Conservation (phyloP, 2,113 vertebrate genomes). For the Stigmatopora argus region DNA sequence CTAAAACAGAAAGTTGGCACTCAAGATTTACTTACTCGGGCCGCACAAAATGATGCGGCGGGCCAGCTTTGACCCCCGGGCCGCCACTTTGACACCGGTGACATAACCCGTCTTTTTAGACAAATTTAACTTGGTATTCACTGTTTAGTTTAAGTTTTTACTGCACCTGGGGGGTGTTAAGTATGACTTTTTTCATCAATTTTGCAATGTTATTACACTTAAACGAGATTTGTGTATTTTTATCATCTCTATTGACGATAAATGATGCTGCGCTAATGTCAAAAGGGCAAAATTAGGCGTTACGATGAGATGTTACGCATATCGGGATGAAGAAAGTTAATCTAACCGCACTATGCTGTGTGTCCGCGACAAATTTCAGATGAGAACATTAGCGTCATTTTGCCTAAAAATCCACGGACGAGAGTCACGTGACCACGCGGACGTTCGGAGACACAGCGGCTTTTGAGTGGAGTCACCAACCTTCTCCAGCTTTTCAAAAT, state of each 20-base stretch:
- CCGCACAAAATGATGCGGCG: too few relatives aligned
- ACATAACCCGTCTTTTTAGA: too few relatives aligned
- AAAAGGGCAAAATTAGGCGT: not conserved
- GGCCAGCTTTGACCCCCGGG: too few relatives aligned
- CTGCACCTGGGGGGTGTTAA: too few relatives aligned
- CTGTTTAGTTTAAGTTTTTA: not conserved
- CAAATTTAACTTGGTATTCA: too few relatives aligned
- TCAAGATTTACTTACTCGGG: too few relatives aligned
- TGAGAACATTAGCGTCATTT: not conserved
- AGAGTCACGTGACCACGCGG: not conserved
- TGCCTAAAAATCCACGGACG: not conserved
- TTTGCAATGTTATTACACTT: not conserved
- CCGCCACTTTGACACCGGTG: too few relatives aligned
- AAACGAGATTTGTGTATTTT: not conserved
- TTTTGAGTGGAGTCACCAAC: slow-evolving; percentile 67
- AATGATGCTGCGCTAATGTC: not conserved
- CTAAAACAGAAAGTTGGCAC: too few relatives aligned
- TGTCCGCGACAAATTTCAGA: not conserved
- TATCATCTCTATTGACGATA: not conserved
- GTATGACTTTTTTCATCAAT: not conserved
- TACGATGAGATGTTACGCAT: not conserved
- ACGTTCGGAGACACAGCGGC: slow-evolving; percentile 6
- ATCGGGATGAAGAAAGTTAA: too few relatives aligned
- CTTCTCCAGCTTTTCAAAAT: slow-evolving; percentile 97
- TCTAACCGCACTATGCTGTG: too few relatives aligned